Evolutionary conservation across 2,888 invertebrate genomes (phyloP), one percentile per base, ranked within the genome.

Genomic region (Sussaba pulchella): DNA sequence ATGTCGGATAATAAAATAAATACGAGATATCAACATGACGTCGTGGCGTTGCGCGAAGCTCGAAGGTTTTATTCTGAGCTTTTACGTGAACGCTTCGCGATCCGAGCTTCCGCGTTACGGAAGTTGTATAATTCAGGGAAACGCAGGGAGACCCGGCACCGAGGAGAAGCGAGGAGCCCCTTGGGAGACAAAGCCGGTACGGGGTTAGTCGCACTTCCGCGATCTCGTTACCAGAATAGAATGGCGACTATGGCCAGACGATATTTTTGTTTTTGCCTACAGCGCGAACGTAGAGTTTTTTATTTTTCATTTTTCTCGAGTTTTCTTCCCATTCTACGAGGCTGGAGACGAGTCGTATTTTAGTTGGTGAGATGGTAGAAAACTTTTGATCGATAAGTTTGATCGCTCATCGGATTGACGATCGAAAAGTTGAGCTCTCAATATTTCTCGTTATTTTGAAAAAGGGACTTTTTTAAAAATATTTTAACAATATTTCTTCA

Each of bases 141-240:
- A 31, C 2, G 31, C 54, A 17, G 47, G 50, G 39, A 61, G 17
- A 78, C 57, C 64, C n/a, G 31, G 2, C 36, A 67, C 39, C 39
- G 36, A 31, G 19, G 52, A 64, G 63, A 54, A 43, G 69, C 39
- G 24, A 63, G 54, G 69, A 70, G 50, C 31, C 45, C 36, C 70
- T 74, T 70, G 64, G 66, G 66, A 45, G 50, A 66, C 41, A 41
- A 59, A 54, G 63, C 59, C 6, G 54, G 21, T 54, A 54, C 52
- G 17, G 63, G 57, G 39, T 61, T 61, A 54, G 19, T 19, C 66
- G 24, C 69, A 24, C 73, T 81, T 77, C 77, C 77, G 81, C 81
- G 81, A 81, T 81, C 81, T 74, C 78, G 81, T 78, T 81, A 78
- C 81, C 78, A 70, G 74, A 52, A 81, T 74, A 74, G 74, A 74